A percentile compares a stretch with the other conserved stretches of the same genome.
Conservation (phyloP, 2,888 invertebrate species). For the Galerucella nymphaeae region DNA sequence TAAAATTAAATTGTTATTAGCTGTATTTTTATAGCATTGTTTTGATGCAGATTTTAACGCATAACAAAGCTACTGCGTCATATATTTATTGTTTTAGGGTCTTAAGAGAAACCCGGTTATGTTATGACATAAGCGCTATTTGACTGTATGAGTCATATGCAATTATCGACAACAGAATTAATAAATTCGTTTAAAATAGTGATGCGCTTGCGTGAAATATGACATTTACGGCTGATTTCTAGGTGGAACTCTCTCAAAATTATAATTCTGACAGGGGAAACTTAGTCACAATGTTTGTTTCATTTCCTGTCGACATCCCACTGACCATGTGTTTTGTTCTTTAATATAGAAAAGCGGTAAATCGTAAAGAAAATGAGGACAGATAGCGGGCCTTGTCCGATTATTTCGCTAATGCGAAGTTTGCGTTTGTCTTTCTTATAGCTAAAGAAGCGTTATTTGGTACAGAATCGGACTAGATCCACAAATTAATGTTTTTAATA, state of each 20-base stretch:
- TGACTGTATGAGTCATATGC: neutral
- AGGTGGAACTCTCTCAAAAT: neutral
- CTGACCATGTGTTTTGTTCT: conserved; percentile 30
- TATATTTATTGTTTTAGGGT: conserved; percentile 7
- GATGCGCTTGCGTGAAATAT: too few species aligned
- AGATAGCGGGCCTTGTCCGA: conserved; percentile 51
- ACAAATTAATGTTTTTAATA: neutral
- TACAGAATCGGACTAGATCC: conserved; percentile 5
- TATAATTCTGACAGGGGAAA: neutral
- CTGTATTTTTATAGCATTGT: conserved; percentile 22
- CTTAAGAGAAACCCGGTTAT: neutral
- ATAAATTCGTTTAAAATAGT: too few species aligned
- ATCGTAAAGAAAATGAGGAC: conserved; percentile 53
- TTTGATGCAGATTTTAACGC: conserved; percentile 16
- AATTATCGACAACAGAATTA: neutral
- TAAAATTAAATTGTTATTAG: conserved; percentile 36
- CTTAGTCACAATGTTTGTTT: neutral
- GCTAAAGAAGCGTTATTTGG: conserved; percentile 25
- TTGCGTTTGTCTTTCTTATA: conserved; percentile 29
- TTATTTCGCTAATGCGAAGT: conserved; percentile 43
- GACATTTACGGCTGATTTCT: too few species aligned
- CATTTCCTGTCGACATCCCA: conserved; percentile 7
- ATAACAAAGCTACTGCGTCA: conserved; percentile 9
- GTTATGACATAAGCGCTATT: neutral
- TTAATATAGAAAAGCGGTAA: conserved; percentile 29